Percentiles rank a stretch among this genome's conserved stretches.
These are phyloP conservation scores for Spinus pinus DNA, from an alignment of 2,797 vertebrate genomes.

Conservation along the genomic window DNA sequence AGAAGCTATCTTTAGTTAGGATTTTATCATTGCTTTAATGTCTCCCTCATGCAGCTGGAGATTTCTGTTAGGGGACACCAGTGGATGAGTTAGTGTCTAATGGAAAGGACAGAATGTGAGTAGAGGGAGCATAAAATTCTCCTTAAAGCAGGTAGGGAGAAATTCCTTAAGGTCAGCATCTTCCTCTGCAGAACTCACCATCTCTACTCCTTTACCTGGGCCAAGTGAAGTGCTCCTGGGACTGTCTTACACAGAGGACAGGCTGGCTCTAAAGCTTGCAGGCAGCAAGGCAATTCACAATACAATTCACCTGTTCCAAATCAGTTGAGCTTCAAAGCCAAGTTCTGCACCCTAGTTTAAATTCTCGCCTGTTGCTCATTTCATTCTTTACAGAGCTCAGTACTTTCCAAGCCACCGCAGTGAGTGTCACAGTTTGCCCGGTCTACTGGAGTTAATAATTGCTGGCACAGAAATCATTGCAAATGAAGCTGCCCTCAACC, in stretches of 20 bases:
- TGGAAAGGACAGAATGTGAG: background rate
- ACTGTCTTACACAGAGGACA: background rate
- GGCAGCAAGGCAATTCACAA: background rate
- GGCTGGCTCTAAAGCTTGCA: background rate
- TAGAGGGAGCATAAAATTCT: background rate
- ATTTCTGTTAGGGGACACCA: background rate
- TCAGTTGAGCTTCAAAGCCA: background rate
- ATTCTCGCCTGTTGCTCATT: background rate
- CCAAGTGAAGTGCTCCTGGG: background rate
- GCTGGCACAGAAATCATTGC: background rate
- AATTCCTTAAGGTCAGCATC: background rate
- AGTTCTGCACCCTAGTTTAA: background rate
- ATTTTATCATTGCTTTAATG: background rate
- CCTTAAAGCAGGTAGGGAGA: background rate
- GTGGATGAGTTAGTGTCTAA: background rate
- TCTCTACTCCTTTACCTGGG: background rate
- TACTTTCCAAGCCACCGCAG: background rate
- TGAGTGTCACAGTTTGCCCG: background rate
- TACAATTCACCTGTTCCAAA: background rate
- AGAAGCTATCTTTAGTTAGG: background rate
- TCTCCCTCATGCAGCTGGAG: background rate
- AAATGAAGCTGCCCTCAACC: background rate
- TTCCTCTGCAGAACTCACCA: background rate
- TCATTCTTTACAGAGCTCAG: background rate
- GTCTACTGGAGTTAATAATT: constrained; percentile 4